Percentiles rank a stretch among this genome's conserved stretches.
These are phyloP conservation scores for Lepidurus couesii DNA, from an alignment of 1,140 invertebrate genomes.

Conservation along the genomic window DNA sequence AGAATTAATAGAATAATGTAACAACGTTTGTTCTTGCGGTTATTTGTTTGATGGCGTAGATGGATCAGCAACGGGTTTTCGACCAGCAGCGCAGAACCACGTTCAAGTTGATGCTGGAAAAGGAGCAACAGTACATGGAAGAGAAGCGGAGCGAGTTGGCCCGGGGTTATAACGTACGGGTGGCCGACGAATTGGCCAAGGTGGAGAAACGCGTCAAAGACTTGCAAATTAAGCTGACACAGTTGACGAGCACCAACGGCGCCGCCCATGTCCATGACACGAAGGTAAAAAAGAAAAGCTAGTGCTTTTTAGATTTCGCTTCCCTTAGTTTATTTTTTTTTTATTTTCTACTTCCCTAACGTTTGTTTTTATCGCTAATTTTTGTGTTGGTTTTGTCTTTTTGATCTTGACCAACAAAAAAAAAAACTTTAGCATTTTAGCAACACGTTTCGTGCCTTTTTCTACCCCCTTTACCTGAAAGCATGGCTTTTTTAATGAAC, in stretches of 20 bases:
- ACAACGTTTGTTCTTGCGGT: not conserved
- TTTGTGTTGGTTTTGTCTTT: slow-evolving; percentile 19
- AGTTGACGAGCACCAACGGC: slow-evolving; percentile 30
- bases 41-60: slow-evolving; percentile 48
- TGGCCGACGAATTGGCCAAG: slow-evolving; percentile 51
- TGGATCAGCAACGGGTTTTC: slow-evolving; percentile 67
- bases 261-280: slow-evolving; percentile 29
- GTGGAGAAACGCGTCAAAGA: slow-evolving; percentile 57
- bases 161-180: slow-evolving; percentile 49
- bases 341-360: slow-evolving; percentile 34
- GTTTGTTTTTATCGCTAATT: slow-evolving; percentile 35
- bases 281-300: slow-evolving; percentile 27
- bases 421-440: not conserved
- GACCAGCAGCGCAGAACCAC: slow-evolving; percentile 67
- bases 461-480: not conserved
- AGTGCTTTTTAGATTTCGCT: not conserved
- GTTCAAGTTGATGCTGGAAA: slow-evolving; percentile 70
- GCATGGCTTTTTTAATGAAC: not conserved
- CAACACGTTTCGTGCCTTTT: not conserved
- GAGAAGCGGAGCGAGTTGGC: slow-evolving; percentile 56
- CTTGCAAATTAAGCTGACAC: slow-evolving; percentile 54
- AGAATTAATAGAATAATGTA: no score
- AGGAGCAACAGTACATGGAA: slow-evolving; percentile 69
- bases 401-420: not conserved
- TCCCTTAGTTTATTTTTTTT: not conserved